Conservation (phyloP, 2,888 invertebrate species). For the Zaprionus bogoriensis region DNA sequence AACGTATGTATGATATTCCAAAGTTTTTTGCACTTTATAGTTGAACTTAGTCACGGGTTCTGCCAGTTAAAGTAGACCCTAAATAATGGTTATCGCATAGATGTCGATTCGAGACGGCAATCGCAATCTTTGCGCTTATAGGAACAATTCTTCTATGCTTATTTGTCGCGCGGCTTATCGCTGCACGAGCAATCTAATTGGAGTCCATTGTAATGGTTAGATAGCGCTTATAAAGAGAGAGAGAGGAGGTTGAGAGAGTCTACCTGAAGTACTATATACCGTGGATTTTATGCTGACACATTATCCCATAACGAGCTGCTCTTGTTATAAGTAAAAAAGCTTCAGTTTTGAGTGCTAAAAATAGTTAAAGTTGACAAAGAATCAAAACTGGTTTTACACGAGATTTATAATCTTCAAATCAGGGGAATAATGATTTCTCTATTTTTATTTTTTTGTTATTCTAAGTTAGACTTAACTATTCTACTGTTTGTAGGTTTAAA, state of each 20-base stretch:
- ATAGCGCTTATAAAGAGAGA: too few species aligned
- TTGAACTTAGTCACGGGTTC: neutral
- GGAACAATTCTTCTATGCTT: too few species aligned
- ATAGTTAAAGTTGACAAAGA: neutral
- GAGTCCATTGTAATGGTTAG: constrained; percentile 18
- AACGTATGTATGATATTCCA: too few species aligned
- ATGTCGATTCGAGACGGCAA: constrained; percentile 9
- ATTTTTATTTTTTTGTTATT: too few species aligned
- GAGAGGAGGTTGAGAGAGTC: neutral
- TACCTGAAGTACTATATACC: neutral
- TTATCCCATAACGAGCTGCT: neutral
- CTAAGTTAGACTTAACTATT: too few species aligned
- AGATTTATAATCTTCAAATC: neutral
- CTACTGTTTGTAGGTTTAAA: too few species aligned
- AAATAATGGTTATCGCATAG: neutral
- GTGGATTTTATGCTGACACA: neutral
- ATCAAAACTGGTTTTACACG: neutral
- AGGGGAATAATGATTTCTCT: neutral
- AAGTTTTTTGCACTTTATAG: neutral
- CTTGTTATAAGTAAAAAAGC: neutral
- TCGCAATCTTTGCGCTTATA: constrained; percentile 43
- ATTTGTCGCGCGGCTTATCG: constrained; percentile 40
- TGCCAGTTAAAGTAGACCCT: neutral
- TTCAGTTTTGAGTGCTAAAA: neutral
- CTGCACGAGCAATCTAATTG: constrained; percentile 9